These are phyloP conservation scores for Eristalinus sepulchralis DNA, from an alignment of 2,888 invertebrate genomes.

Conservation along the genomic window DNA sequence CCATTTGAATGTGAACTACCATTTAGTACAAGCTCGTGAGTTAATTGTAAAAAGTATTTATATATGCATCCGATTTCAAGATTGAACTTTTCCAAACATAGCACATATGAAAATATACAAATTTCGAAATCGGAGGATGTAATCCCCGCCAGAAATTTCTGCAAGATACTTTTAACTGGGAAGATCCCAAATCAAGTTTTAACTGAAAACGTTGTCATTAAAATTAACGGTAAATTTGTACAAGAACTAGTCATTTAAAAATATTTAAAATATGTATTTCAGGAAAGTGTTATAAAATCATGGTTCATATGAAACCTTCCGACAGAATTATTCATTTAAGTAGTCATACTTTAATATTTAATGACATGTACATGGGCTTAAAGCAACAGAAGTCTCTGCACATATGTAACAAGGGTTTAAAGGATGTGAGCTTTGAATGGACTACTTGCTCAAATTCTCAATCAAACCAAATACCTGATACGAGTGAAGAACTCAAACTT, in stretches of 20 bases:
- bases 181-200: constrained; percentile 4
- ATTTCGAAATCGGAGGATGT: background rate
- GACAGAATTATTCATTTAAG: constrained; percentile 30
- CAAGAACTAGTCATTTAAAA: background rate
- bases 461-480: background rate
- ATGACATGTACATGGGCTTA: constrained; percentile 37
- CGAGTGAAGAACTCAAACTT: background rate
- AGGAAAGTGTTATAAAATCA: constrained; percentile 17
- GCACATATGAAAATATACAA: background rate
- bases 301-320: constrained; percentile 26
- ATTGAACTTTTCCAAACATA: no score
- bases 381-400: constrained; percentile 5
- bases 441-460: background rate
- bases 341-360: constrained; percentile 14
- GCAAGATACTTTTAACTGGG: constrained; percentile 24
- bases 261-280: background rate
- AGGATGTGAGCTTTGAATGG: constrained; percentile 35
- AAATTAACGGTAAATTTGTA: constrained; percentile 6
- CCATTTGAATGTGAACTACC: background rate
- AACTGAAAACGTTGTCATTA: background rate
- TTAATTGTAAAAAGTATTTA: background rate
- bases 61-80: background rate
- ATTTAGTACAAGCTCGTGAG: constrained; percentile 21
- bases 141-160: constrained; percentile 8
- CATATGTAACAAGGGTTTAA: constrained; percentile 49